Base-by-base conservation (phyloP, 2,113 vertebrate species). In the Oreochromis spilurus region DNA sequence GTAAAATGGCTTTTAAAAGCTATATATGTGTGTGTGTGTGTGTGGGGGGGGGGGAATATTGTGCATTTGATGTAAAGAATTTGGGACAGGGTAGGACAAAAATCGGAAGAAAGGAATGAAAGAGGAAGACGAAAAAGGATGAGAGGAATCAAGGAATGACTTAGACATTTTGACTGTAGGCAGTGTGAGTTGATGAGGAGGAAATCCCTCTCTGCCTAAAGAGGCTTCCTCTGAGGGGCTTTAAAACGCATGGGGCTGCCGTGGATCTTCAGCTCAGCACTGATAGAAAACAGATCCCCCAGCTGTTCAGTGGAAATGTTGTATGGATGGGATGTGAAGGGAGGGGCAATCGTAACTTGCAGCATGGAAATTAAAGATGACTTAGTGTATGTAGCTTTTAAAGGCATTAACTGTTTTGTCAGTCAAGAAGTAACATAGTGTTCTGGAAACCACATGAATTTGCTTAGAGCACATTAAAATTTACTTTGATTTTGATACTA, bases 151-250 rank as follows among this genome's bases (percentile, higher is more conserved):
- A 86, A 55, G 67, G 62, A 82, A 86, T 77, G 83, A 84, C 72
- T 90, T 82, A 29, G 65, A 79, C 43, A 85, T 55, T 82, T 77
- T 80, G 60, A 90, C 89, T 92, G 8, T 29, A 2, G 91, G 85
- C 87, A 36, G 78, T 9, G 11, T 48, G 87, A 90, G 62, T 82
- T 92, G 88, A 94, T 93, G 91, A 90, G 87, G 75, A 91, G 88
- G 90, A 94, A 94, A 95, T 95, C 94, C 91, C 87, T 90, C 72
- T 72, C 72, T 16, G 36, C 84, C 87, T 89, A 90, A 88, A 91
- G 88, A 87, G 78, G 84, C 83, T 89, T 90, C 81, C 87, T 89
- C 85, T 1, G 6, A 81, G 79, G 84, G 79, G 75, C 87, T 91
- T 92, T 90, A 80, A 82, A 91, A 88, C 78, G 85, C 80, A 90